Conservation (phyloP, 2,113 vertebrate genomes). For the Urocitellus parryii region DNA sequence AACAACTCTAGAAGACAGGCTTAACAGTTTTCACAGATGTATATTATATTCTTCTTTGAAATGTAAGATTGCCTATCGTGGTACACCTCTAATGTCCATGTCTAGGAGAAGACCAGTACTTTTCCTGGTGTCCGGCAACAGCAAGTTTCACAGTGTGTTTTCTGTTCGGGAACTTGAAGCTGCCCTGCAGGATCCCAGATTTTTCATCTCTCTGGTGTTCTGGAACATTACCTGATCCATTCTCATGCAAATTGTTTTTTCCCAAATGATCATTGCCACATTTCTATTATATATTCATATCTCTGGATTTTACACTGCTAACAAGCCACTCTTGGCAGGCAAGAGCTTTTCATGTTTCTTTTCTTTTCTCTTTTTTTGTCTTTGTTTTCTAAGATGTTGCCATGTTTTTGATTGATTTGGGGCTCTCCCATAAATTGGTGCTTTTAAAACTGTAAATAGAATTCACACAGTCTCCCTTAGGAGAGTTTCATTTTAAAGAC, state of each 20-base stretch:
- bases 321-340: constrained; percentile 50
- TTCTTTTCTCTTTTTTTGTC: neutral
- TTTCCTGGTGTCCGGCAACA: neutral
- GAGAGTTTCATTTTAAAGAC: constrained; percentile 59
- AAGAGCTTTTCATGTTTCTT: neutral
- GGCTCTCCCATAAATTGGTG: constrained; percentile 35
- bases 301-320: constrained; percentile 48
- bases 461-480: constrained; percentile 22
- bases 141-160: neutral
- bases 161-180: neutral
- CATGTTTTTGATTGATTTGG: constrained; percentile 50
- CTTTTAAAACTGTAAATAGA: constrained; percentile 60
- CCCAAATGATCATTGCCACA: constrained; percentile 30
- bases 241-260: constrained; percentile 44
- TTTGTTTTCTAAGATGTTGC: neutral
- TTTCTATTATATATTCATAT: constrained; percentile 42
- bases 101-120: neutral
- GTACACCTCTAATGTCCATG: neutral
- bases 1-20: neutral
- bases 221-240: constrained; percentile 38
- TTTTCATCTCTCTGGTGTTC: constrained; percentile 54
- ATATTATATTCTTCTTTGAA: neutral
- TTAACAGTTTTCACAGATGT: neutral
- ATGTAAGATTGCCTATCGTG: neutral
- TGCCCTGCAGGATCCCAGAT: neutral